Evolutionary conservation across 2,888 invertebrate genomes (phyloP).

Genomic region (Apantesis nais): DNA sequence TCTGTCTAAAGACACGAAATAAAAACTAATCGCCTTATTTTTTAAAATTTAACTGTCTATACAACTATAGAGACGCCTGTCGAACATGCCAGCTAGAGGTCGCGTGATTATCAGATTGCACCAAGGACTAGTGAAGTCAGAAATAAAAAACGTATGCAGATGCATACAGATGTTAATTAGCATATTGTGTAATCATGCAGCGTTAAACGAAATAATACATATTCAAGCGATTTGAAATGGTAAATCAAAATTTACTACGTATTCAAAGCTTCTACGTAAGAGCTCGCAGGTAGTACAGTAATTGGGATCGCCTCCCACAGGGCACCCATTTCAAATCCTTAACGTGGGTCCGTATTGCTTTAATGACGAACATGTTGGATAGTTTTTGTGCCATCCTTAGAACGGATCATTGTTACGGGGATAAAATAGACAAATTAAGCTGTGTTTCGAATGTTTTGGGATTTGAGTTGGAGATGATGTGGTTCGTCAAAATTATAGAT

Average conservation of each 20-base stretch:
- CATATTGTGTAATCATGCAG: not conserved
- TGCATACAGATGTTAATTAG: not conserved
- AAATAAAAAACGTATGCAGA: not conserved
- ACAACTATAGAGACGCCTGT: too few species aligned
- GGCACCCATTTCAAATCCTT: slow-evolving; percentile 70
- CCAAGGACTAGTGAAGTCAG: not conserved
- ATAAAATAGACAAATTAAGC: slow-evolving; percentile 38
- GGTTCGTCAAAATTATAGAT: not conserved
- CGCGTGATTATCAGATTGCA: not conserved
- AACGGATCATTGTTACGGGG: slow-evolving; percentile 47
- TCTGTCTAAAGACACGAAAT: not conserved
- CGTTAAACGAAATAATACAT: too few species aligned
- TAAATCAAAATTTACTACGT: slow-evolving; percentile 19
- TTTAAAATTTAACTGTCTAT: not conserved
- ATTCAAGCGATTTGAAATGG: not conserved
- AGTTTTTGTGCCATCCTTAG: slow-evolving; percentile 65
- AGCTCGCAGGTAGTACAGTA: slow-evolving; percentile 64
- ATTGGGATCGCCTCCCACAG: slow-evolving; percentile 69
- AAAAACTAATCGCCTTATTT: not conserved
- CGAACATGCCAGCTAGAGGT: too few species aligned
- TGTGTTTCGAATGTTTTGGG: slow-evolving; percentile 1
- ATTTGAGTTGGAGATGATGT: not conserved
- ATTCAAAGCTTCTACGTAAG: slow-evolving; percentile 37
- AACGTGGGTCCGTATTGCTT: slow-evolving; percentile 68
- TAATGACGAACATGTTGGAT: slow-evolving; percentile 73